phyloP scores from a whole-genome alignment of 2,888 invertebrate species.

The Congeria kusceri region DNA sequence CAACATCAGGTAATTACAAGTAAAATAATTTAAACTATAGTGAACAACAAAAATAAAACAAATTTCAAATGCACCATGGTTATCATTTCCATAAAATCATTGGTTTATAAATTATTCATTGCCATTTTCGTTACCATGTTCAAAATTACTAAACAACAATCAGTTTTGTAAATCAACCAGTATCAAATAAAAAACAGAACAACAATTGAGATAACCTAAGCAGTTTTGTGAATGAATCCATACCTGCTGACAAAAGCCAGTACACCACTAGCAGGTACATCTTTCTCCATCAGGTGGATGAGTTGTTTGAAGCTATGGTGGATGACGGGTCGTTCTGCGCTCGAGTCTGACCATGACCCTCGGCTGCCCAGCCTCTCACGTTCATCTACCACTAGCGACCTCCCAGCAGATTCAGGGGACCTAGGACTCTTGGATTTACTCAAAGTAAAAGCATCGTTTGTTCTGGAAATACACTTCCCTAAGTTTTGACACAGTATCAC shows the following conservation, averaged over 20 bases:
- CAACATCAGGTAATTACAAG: too few species aligned
- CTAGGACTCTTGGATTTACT: neutral
- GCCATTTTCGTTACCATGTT: too few species aligned
- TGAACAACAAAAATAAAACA: too few species aligned
- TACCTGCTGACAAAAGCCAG: slow-evolving; percentile 69
- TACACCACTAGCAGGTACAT: slow-evolving; percentile 75
- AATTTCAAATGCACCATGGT: too few species aligned
- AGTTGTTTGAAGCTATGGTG: slow-evolving; percentile 78
- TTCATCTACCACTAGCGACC: neutral
- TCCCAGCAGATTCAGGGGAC: slow-evolving; percentile 3
- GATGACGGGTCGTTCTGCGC: slow-evolving; percentile 65
- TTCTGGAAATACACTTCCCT: slow-evolving; percentile 56
- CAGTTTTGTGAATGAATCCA: too few species aligned
- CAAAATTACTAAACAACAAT: too few species aligned
- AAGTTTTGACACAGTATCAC: slow-evolving; percentile 60
- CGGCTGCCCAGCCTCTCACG: slow-evolving; percentile 12
- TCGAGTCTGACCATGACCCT: slow-evolving; percentile 41
- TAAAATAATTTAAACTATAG: too few species aligned
- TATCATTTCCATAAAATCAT: too few species aligned
- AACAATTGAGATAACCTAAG: too few species aligned
- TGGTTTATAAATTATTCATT: too few species aligned
- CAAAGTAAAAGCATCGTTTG: slow-evolving; percentile 48
- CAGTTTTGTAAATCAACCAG: too few species aligned
- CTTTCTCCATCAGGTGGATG: slow-evolving; percentile 73
- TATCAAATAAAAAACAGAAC: too few species aligned